Conservation (phyloP, 2,888 invertebrate species). For the Tridacna crocea region DNA sequence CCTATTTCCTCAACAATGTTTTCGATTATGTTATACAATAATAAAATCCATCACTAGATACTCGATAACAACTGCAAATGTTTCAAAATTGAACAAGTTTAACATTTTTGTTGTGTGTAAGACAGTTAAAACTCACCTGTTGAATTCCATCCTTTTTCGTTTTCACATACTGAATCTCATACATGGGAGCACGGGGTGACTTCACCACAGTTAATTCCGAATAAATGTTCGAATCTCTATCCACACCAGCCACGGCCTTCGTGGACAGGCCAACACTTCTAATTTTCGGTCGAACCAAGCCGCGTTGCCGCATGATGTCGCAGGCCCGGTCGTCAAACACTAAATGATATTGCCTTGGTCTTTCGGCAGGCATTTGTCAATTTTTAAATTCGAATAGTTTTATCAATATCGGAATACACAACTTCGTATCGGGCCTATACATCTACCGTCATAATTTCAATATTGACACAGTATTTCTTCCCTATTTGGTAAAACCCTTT, state of each 20-base stretch:
- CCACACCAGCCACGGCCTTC: conserved; percentile 24
- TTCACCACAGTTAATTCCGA: conserved; percentile 52
- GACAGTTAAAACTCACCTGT: conserved; percentile 31
- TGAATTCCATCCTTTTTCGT: conserved; percentile 40
- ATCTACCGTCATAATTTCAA: conserved; percentile 5
- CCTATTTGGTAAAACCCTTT: no score
- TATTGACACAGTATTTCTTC: neutral
- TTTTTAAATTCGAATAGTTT: conserved; percentile 10
- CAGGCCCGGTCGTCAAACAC: conserved; percentile 28
- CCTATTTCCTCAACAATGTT: neutral
- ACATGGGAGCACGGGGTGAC: conserved; percentile 56
- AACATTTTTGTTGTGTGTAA: no score
- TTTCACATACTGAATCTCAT: conserved; percentile 56
- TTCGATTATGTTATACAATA: neutral
- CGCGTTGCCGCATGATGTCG: conserved; percentile 33
- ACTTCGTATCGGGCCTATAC: conserved; percentile 6
- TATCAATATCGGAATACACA: conserved; percentile 14
- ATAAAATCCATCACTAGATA: neutral
- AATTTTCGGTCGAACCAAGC: conserved; percentile 28
- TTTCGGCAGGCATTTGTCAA: conserved; percentile 25
- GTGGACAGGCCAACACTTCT: conserved; percentile 33
- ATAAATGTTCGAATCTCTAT: conserved; percentile 12
- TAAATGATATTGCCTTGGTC: conserved; percentile 52
- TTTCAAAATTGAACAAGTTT: neutral
- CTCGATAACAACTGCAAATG: neutral